Evolutionary conservation across 2,888 invertebrate genomes (phyloP), one percentile per base, ranked within the genome.

Genomic region (Acrobasis repandana): DNA sequence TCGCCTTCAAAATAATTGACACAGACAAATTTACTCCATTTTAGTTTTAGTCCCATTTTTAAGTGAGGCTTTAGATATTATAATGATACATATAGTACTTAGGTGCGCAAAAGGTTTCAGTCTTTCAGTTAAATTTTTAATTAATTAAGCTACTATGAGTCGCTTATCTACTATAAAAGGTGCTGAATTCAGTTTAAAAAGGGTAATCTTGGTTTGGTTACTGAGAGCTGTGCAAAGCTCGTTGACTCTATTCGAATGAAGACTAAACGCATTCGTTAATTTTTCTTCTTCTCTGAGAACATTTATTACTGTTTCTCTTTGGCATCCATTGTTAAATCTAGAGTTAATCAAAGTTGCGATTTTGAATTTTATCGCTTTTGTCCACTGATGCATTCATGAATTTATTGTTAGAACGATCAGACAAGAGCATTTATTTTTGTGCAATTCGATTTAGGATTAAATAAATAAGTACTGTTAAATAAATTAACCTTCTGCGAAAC

Each of bases 141-240:
- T 80, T 76, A 83, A 83, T 83, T 83, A 85, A 82, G n/a, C 43
- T 18, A 11, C 18, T 49, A 3, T 18, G 9, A 18, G 18, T 10
- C 20, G 14, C 49, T 49, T 49, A 33, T 28, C 50, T 50, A 20
- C 28, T 50, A 28, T 14, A 50, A 69, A 76, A 77, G 62, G 64
- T 68, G 66, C 68, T 72, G 28, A 50, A 28, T 70, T 50, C 65
- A 67, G 71, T 73, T 72, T 68, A 63, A 73, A 74, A 75, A 76
- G 73, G 75, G 76, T 79, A 76, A 77, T 75, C 73, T 71, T 68
- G 69, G 69, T 69, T 75, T 69, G 67, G 71, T 65, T 74, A 72
- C 76, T 63, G 72, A 78, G 75, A 71, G 77, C 74, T 75, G 65
- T 62, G 77, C 73, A 79, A 81, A 82, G 71, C 68, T 70, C 68